Evolutionary conservation across 2,797 vertebrate genomes (phyloP).

Genomic region (Hipposideros larvatus): DNA sequence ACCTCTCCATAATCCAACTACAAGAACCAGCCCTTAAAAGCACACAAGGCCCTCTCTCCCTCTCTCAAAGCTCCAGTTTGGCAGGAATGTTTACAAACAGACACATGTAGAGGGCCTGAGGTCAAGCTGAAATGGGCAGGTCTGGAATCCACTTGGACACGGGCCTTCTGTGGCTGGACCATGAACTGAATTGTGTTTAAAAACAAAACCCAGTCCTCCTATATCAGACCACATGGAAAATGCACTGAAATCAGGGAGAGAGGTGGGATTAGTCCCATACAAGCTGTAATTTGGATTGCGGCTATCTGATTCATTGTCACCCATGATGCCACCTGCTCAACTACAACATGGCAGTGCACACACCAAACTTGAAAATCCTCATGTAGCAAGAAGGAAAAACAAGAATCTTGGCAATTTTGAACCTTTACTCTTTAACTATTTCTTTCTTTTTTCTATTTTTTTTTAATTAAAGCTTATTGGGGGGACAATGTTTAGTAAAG

Average conservation of each 20-base stretch:
- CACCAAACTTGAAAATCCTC: neutral
- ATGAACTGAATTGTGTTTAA: conserved; percentile 59
- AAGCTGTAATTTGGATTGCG: neutral
- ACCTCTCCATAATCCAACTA: neutral
- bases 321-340: neutral
- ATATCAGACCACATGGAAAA: neutral
- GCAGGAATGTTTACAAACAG: neutral
- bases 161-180: neutral
- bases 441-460: no score
- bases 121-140: neutral
- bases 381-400: neutral
- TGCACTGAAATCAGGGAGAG: neutral
- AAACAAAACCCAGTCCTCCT: conserved; percentile 52
- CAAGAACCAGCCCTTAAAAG: neutral
- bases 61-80: neutral
- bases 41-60: neutral
- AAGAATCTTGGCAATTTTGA: neutral
- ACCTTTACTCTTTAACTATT: neutral
- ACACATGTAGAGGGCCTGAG: neutral
- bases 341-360: neutral
- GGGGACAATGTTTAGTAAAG: no score
- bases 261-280: neutral
- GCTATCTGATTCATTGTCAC: neutral
- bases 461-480: no score
- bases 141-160: neutral